Base-by-base conservation (phyloP, 2,888 invertebrate species). In the Unio delphinus region DNA sequence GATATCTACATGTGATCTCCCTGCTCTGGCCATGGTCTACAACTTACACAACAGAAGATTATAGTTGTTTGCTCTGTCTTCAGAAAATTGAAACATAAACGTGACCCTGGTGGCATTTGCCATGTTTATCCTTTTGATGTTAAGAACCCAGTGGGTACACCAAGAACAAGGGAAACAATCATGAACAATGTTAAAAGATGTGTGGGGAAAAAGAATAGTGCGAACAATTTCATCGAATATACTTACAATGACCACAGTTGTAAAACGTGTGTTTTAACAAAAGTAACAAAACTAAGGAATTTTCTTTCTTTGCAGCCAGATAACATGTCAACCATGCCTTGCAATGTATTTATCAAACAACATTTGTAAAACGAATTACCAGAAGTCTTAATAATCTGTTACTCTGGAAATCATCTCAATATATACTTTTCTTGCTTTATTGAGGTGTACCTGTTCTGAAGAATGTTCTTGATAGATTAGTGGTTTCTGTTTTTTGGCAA, bases 201-300 rank as follows among this genome's bases (percentile, higher is more conserved):
- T 34, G 30, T 4, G 5, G 3, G 0, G 5, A 34, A 34, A 34
- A 34, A 7, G 7, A 34, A 7, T 34, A 34, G 6, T 34, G 30
- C 30, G 1, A 34, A 34, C 30, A 34, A 34, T 34, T 6, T 34
- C 30, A 34, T 34, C 7, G 7, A 34, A 7, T 34, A 34, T 7
- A 34, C 30, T 34, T 34, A 7, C 7, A 34, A 34, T 70, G 69
- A 62, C 7, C 66, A 61, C 8, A 11, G 26, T 55, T 72, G 56
- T 34, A 69, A 30, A 60, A 58, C n/a, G 15, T 72, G 11, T 69
- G 72, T 69, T 69, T 72, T 69, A 64, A 69, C 23, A 28, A 28
- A 28, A 28, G 3, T 3, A 28, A 28, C 28, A 28, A 28, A 28
- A 4, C 3, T 7, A 34, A 60, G 55, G 20, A 30, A 34, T 69